A percentile compares a stretch with the other conserved stretches of the same genome.
phyloP scores from a whole-genome alignment of 2,113 vertebrate genomes.

The Cottus gobio region DNA sequence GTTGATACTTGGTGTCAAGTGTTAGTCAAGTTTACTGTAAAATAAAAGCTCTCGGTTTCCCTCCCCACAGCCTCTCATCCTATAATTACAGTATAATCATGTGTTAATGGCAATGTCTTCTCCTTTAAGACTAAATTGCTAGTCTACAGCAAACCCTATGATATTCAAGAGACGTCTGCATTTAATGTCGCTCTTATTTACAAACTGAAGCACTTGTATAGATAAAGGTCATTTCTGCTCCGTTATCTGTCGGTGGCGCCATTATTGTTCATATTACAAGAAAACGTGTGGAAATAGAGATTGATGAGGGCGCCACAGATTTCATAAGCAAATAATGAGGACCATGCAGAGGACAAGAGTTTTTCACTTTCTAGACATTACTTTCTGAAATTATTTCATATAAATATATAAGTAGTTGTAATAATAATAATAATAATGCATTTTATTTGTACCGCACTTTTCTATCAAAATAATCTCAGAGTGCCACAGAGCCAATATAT shows the following conservation, averaged over 20 bases:
- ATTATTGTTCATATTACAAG: slow-evolving; percentile 1
- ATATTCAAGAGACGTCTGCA: slow-evolving; percentile 10
- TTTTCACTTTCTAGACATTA: background rate
- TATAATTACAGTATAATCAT: slow-evolving; percentile 54
- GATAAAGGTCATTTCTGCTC: slow-evolving; percentile 18
- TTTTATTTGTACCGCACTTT: too few relatives aligned
- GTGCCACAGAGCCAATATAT: too few relatives aligned
- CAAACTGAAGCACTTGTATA: background rate
- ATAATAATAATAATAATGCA: too few relatives aligned
- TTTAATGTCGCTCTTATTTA: slow-evolving; percentile 28
- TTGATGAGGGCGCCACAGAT: background rate
- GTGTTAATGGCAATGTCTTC: slow-evolving; percentile 39
- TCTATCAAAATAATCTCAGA: too few relatives aligned
- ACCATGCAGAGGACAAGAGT: background rate
- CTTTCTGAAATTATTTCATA: background rate
- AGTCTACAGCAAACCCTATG: slow-evolving; percentile 22
- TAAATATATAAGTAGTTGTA: background rate
- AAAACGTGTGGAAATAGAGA: slow-evolving; percentile 2
- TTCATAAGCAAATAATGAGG: slow-evolving; percentile 6
- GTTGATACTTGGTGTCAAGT: slow-evolving; percentile 34
- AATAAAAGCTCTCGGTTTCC: slow-evolving; percentile 1
- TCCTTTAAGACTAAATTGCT: slow-evolving; percentile 45
- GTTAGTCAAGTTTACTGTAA: slow-evolving; percentile 17
- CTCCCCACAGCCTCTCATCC: slow-evolving; percentile 1
- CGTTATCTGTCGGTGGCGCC: background rate